Percentiles rank a stretch among this genome's conserved stretches.
phyloP scores from a whole-genome alignment of 2,797 vertebrate genomes.

The Selene dorsalis region DNA sequence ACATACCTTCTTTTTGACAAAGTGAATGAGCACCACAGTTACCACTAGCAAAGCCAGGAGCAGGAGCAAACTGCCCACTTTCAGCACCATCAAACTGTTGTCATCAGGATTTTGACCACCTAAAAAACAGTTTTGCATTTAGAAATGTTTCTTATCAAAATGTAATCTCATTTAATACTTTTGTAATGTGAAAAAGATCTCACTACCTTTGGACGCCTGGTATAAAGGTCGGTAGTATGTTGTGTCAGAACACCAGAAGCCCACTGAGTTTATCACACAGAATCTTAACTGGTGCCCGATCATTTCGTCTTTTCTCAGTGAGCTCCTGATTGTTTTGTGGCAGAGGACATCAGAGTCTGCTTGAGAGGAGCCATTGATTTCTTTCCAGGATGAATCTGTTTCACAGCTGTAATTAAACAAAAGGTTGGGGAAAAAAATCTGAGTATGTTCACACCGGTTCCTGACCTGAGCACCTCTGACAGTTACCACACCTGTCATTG shows the following conservation, averaged over 20 bases:
- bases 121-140: slow-evolving; percentile 6
- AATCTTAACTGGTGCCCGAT: slow-evolving; percentile 75
- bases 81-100: slow-evolving; percentile 6
- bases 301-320: slow-evolving; percentile 37
- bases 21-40: slow-evolving; percentile 56
- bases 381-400: slow-evolving; percentile 42
- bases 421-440: slow-evolving; percentile 8
- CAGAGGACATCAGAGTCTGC: slow-evolving; percentile 76
- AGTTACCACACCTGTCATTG: slow-evolving; percentile 68
- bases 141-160: neutral
- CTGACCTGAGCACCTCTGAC: slow-evolving; percentile 1
- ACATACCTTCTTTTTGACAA: slow-evolving; percentile 82
- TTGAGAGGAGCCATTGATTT: neutral
- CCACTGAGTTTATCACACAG: slow-evolving; percentile 84
- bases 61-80: slow-evolving; percentile 37
- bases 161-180: neutral
- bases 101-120: fast-evolving
- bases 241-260: slow-evolving; percentile 46
- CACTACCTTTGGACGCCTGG: neutral
- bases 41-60: slow-evolving; percentile 59
- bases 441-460: neutral
- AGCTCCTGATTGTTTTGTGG: slow-evolving; percentile 80
- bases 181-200: neutral
- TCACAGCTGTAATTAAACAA: slow-evolving; percentile 52
- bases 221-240: fast-evolving